phyloP scores from a whole-genome alignment of 2,113 vertebrate genomes.

The Chelonoidis abingdonii region DNA sequence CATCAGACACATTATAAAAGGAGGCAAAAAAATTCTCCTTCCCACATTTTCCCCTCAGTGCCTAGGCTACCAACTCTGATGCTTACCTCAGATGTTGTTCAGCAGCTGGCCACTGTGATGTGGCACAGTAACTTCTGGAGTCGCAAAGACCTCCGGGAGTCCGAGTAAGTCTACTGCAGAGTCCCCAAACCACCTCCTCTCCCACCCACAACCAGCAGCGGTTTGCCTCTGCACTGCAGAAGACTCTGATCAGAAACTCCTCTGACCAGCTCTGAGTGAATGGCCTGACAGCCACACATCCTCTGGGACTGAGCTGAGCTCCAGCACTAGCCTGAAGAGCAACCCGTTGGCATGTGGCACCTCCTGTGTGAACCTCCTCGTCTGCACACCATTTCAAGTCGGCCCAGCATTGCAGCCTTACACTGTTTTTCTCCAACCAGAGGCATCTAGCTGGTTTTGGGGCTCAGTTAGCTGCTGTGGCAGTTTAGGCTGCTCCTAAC shows the following conservation, averaged over 20 bases:
- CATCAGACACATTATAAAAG: not conserved
- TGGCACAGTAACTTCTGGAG: not conserved
- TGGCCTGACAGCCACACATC: not conserved
- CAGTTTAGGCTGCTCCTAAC: constrained; percentile 25
- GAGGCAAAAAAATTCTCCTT: not conserved
- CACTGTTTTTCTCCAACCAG: not conserved
- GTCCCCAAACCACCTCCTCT: not conserved
- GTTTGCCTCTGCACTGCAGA: not conserved
- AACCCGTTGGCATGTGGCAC: not conserved
- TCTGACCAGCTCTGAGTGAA: not conserved
- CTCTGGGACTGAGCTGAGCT: not conserved
- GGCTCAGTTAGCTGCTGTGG: constrained; percentile 2
- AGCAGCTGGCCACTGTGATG: not conserved
- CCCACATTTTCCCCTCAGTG: not conserved
- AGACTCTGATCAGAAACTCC: not conserved
- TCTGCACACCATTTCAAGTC: not conserved
- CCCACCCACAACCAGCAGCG: not conserved
- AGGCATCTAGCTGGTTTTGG: not conserved
- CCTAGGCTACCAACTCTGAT: not conserved
- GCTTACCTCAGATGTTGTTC: not conserved
- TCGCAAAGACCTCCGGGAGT: not conserved
- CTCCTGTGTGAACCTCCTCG: too few species aligned
- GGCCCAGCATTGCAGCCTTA: not conserved
- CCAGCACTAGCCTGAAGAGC: not conserved
- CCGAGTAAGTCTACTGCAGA: not conserved